Evolutionary conservation across 2,888 invertebrate species (phyloP), one percentile per base, ranked within the genome.

Genomic region (Sesia bembeciformis): DNA sequence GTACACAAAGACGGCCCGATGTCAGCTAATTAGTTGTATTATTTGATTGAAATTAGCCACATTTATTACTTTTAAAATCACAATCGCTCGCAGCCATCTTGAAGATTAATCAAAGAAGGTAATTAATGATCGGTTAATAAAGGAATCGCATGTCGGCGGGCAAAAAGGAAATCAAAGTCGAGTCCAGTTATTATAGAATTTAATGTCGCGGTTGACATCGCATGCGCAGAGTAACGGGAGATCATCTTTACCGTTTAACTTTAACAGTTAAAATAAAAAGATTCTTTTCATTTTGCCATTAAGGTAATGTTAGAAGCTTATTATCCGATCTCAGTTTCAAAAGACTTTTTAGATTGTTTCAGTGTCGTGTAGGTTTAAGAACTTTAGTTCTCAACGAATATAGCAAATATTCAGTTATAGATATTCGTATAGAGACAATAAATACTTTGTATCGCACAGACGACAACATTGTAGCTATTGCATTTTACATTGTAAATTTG

Each of bases 21-120:
- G 84, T 81, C 83, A 77, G 81, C 76, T 87, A 88, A 88, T 87
- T 87, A 86, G 84, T 69, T 69, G 74, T 78, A 84, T 84, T 86
- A 84, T 88, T 85, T 86, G 84, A 88, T 87, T 85, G 85, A 83
- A 88, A 87, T 84, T 85, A 82, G 72, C 75, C 75, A 80, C 81
- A 82, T 84, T 83, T 79, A 78, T 84, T 81, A 81, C 77, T 83
- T 80, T 84, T 81, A 78, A 77, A 74, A 75, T 72, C 66, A 66
- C 63, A 69, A 69, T 69, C 70, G 80, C 82, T 72, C 58, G 64
- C 63, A 69, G 83, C 76, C 62, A 70, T 76, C 68, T 62, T 67
- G 65, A 66, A 63, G 67, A 73, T 71, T 74, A 71, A 78, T 79
- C 78, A 79, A 75, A 78, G 80, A 72, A 64, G 62, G 69, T 79